Conservation (phyloP, 2,797 vertebrate species). For the Lindbergichthys nudifrons region DNA sequence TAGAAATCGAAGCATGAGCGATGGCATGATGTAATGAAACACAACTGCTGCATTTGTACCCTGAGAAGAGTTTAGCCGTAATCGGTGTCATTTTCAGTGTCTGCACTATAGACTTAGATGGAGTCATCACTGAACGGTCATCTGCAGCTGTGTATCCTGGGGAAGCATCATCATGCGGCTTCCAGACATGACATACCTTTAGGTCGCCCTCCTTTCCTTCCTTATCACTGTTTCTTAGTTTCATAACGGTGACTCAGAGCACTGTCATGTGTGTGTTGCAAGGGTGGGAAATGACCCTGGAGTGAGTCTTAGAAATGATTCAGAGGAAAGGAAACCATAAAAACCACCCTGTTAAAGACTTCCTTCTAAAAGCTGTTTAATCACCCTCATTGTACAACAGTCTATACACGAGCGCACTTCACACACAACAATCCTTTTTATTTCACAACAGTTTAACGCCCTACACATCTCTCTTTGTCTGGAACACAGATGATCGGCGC, state of each 20-base stretch:
- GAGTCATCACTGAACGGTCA: conserved; percentile 36
- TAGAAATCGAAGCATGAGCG: conserved; percentile 64
- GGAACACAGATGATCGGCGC: conserved; percentile 57
- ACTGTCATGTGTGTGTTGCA: conserved; percentile 49
- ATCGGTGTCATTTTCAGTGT: conserved; percentile 60
- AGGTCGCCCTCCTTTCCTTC: conserved; percentile 38
- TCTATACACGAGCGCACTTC: background rate
- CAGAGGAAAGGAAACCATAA: conserved; percentile 39
- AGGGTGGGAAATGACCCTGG: conserved; percentile 26
- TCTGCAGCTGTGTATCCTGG: conserved; percentile 32
- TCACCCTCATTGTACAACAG: conserved; percentile 21
- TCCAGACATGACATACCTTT: conserved; percentile 65
- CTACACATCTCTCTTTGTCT: conserved; percentile 49
- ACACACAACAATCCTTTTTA: conserved; percentile 38
- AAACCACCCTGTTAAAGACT: conserved; percentile 23
- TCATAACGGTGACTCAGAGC: conserved; percentile 58
- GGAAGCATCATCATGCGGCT: conserved; percentile 32
- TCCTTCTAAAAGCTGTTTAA: conserved; percentile 21
- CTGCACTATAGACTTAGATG: conserved; percentile 16
- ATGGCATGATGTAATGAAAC: conserved; percentile 73
- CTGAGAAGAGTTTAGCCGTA: conserved; percentile 52
- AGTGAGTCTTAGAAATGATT: conserved; percentile 51
- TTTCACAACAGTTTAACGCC: conserved; percentile 30
- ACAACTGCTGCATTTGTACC: conserved; percentile 60
- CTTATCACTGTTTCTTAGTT: conserved; percentile 37